Evolutionary conservation across 1,140 invertebrate genomes (phyloP), one percentile per base, ranked within the genome.

Genomic region (Panagrolaimus sp.): DNA sequence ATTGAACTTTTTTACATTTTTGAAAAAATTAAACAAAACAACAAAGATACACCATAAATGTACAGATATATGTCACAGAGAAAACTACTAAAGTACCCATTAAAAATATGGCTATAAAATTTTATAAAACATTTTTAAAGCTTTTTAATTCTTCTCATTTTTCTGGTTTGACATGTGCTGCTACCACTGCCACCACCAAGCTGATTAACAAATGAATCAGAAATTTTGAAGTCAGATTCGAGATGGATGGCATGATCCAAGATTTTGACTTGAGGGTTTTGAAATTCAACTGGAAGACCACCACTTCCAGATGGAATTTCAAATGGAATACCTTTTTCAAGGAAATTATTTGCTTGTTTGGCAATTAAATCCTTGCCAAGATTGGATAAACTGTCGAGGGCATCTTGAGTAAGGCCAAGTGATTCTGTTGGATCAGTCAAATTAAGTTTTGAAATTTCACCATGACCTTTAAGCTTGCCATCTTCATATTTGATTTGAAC

Each of bases 391-490:
- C 82, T 82, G 63, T 82, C 80, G 1, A 81, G 63, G 9, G 80
- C 80, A 67, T 82, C 79, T 53, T 82, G 80, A 20, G 78, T 80
- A 44, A 81, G 66, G 51, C 79, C 79, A 1, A 82, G 66, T 11
- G 70, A 57, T 64, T 71, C 74, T 20, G 61, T 66, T 47, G 67
- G 61, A 67, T 81, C 79, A 9, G 65, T 66, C n/a, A 81, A 69
- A 31, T 82, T 67, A 27, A 81, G 68, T 47, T 72, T 63, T n/a
- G 75, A 72, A 57, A 81, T 80, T 57, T 77, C 71, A n/a, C 74
- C 78, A 51, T 73, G 65, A 14, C 38, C 74, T 48, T 42, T 47
- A 7, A 75, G 31, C 31, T 38, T 38, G 2, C 31, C 31, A 38
- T 38, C 31, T 38, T 66, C 31, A 38, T 38, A 38, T 38, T 38